Evolutionary conservation across 1,140 invertebrate genomes (phyloP), one percentile per base, ranked within the genome.

Genomic region (Micrasema minimum): DNA sequence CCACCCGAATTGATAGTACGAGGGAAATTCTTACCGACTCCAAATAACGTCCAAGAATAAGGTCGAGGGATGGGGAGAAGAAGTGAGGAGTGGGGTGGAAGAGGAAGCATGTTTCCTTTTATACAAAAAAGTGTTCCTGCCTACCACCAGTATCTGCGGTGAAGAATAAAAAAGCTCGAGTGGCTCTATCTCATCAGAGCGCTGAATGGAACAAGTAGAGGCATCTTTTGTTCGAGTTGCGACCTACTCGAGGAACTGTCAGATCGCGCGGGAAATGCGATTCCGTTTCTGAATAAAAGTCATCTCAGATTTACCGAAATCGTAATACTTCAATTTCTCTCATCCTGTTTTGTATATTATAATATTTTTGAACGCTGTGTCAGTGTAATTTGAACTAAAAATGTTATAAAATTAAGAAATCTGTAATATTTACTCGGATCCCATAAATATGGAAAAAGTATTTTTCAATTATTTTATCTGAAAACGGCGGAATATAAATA

Each of bases 81-180:
- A 4, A 12, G 35, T 12, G 31, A 11, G 62, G n/a, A 37, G 65
- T 9, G 20, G 37, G 26, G 14, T 12, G 51, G 14, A 48, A 16
- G 26, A 12, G 11, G 31, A 16, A 41, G 59, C 55, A 69, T 69
- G 67, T 69, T 69, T 69, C 67, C 57, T 62, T 69, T 69, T 43
- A 45, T 46, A 64, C 53, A 67, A 69, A 69, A 69, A 69, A 64
- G 59, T 69, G 57, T 69, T 62, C 67, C 55, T 31, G 67, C 55
- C 57, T 67, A 62, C 48, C 37, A 41, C 38, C 53, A 46, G 66
- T 61, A 59, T 69, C 67, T 69, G 67, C 31, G 67, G 67, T 57
- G 67, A 41, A 53, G 67, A 62, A 69, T 69, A 69, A 69, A 69
- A 69, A 69, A 69, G 18, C 67, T 69, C 31, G 59, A 69, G 67